Evolutionary conservation across 2,797 vertebrate species (phyloP).

Genomic region (Sebastolobus altivelis): DNA sequence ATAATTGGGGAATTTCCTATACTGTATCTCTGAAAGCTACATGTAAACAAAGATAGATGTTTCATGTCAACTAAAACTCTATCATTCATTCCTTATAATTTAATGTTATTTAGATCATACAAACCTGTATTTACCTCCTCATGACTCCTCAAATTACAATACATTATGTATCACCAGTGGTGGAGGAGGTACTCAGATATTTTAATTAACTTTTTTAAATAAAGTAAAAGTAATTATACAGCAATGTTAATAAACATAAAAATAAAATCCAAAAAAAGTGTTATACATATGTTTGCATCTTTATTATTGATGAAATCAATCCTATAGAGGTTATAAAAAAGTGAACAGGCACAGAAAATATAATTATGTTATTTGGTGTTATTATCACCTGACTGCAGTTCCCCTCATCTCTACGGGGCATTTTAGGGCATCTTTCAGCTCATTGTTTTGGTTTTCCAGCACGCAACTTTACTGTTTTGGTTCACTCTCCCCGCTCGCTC

Average conservation of each 20-base stretch:
- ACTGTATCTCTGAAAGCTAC: background rate
- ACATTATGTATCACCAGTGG: background rate
- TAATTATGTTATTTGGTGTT: background rate
- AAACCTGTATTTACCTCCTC: background rate
- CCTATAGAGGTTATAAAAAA: background rate
- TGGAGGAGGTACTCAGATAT: background rate
- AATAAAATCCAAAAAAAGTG: too few relatives aligned
- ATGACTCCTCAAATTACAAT: too few relatives aligned
- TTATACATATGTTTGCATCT: background rate
- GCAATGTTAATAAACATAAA: background rate
- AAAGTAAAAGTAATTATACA: background rate
- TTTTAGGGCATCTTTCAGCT: background rate
- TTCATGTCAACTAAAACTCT: background rate
- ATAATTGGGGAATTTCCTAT: too few relatives aligned
- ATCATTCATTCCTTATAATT: too few relatives aligned
- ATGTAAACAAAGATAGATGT: background rate
- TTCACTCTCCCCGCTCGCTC: background rate
- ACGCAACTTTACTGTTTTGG: background rate
- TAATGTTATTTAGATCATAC: background rate
- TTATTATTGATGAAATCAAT: background rate
- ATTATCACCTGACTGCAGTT: background rate
- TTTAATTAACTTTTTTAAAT: too few relatives aligned
- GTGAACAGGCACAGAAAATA: background rate
- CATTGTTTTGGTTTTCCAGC: background rate
- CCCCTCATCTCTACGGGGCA: background rate